phyloP scores from a whole-genome alignment of 2,888 invertebrate species.

The Axea sp. region DNA sequence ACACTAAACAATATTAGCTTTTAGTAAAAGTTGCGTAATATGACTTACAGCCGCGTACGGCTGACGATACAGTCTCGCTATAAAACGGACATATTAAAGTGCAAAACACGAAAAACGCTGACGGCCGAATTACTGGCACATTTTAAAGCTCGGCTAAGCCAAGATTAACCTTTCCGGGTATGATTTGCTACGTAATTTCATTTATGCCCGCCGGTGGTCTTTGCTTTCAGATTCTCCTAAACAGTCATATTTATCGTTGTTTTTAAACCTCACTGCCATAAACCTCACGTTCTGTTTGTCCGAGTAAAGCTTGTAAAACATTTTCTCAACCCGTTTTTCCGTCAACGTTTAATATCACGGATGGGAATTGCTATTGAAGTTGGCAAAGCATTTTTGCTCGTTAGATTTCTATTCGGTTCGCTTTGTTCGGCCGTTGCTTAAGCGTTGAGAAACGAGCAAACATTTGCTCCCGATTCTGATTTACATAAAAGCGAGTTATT shows the following conservation, averaged over 20 bases:
- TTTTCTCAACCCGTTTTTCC: background rate
- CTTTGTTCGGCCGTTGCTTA: no score
- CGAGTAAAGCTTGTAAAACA: background rate
- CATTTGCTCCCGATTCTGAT: no score
- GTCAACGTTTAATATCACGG: no score
- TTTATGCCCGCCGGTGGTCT: constrained; percentile 40
- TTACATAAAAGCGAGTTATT: no score
- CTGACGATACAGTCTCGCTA: constrained; percentile 38
- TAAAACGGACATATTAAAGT: constrained; percentile 54
- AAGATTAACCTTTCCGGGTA: constrained; percentile 58
- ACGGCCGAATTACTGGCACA: constrained; percentile 58
- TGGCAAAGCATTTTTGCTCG: no score
- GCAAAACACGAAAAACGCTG: constrained; percentile 50
- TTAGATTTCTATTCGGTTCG: no score
- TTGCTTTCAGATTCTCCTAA: constrained; percentile 40
- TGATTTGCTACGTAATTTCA: constrained; percentile 56
- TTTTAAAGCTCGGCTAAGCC: constrained; percentile 57
- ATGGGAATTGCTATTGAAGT: no score
- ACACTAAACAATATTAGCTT: constrained; percentile 18
- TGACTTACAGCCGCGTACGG: constrained; percentile 12
- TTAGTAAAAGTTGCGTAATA: constrained; percentile 24
- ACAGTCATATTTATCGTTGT: constrained; percentile 31
- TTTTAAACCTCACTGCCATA: constrained; percentile 22
- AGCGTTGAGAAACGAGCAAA: no score
- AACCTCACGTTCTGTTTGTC: constrained; percentile 6